Percentiles rank a stretch among this genome's conserved stretches.
Evolutionary conservation across 2,888 invertebrate species (phyloP).

Genomic region (Tyria jacobaeae): DNA sequence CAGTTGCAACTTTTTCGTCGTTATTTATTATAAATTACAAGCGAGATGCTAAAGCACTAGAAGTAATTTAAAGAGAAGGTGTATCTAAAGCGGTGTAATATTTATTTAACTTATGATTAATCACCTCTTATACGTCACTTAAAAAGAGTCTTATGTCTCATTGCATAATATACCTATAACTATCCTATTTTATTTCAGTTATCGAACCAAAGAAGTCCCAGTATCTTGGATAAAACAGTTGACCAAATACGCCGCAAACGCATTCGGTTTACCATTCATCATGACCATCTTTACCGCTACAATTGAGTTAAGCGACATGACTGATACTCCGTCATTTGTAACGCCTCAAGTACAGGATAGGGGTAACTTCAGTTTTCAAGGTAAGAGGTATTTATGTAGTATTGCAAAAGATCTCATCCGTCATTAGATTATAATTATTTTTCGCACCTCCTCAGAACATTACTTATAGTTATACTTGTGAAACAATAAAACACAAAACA

Average conservation of each 20-base stretch:
- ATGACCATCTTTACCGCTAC: constrained; percentile 18
- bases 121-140: background rate
- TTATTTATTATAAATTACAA: too few relatives aligned
- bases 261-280: constrained; percentile 15
- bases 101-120: too few relatives aligned
- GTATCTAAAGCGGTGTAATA: too few relatives aligned
- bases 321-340: constrained; percentile 19
- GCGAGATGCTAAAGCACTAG: too few relatives aligned
- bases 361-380: constrained; percentile 22
- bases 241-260: constrained; percentile 12
- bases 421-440: too few relatives aligned
- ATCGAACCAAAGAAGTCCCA: background rate
- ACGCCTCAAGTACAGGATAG: constrained; percentile 20
- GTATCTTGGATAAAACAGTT: constrained; percentile 1
- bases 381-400: constrained; percentile 14
- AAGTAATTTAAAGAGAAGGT: too few relatives aligned
- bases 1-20: background rate
- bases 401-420: too few relatives aligned
- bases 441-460: too few relatives aligned
- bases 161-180: background rate
- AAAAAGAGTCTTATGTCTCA: background rate
- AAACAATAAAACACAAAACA: too few relatives aligned
- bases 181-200: constrained; percentile 4
- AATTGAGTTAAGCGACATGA: constrained; percentile 19
- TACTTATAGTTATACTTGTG: too few relatives aligned